Evolutionary conservation across 2,888 invertebrate species (phyloP).

Genomic region (Trachelus stipa): DNA sequence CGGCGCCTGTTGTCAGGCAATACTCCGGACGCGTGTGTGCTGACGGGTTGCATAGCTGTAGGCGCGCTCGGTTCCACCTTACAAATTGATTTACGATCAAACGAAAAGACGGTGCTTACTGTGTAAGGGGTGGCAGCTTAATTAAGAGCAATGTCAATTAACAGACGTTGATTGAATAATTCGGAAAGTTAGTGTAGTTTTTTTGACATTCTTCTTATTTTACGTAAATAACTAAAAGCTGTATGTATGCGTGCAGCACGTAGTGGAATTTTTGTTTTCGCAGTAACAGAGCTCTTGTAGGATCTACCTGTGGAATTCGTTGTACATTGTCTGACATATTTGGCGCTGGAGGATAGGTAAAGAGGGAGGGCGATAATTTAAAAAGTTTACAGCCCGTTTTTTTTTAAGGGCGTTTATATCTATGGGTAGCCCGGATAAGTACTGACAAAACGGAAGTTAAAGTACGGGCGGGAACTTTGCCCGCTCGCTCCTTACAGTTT

Average conservation of each 20-base stretch:
- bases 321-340: neutral
- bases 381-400: neutral
- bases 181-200: neutral
- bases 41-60: neutral
- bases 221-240: neutral
- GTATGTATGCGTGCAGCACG: neutral
- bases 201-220: neutral
- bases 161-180: neutral
- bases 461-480: neutral
- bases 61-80: neutral
- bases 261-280: neutral
- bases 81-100: neutral
- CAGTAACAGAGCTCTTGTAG: neutral
- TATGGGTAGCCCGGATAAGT: neutral
- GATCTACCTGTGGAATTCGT: neutral
- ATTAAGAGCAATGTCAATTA: neutral
- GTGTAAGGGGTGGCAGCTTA: neutral
- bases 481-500: neutral
- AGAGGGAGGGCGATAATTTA: neutral
- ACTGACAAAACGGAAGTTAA: neutral
- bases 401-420: neutral
- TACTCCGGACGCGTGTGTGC: neutral
- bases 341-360: neutral
- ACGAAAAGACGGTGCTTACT: neutral
- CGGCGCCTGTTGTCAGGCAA: neutral